Evolutionary conservation across 2,797 vertebrate genomes (phyloP).

Genomic region (Sciurus carolinensis): DNA sequence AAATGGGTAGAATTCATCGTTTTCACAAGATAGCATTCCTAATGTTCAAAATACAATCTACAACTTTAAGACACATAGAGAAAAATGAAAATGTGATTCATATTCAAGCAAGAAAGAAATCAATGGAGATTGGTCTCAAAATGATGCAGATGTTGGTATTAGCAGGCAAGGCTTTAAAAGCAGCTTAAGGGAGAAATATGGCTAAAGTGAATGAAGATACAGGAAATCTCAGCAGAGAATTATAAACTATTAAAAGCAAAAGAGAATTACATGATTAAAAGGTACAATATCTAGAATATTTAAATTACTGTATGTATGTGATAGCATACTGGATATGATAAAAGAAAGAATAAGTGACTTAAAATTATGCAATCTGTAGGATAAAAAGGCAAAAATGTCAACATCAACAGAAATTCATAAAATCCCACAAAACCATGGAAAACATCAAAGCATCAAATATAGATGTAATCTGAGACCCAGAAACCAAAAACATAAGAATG

Average conservation of each 20-base stretch:
- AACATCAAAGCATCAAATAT: not conserved
- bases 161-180: constrained; percentile 23
- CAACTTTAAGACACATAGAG: not conserved
- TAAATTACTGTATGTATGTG: not conserved
- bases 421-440: not conserved
- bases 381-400: not conserved
- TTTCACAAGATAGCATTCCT: not conserved
- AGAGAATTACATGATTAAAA: constrained; percentile 9
- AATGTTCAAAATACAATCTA: not conserved
- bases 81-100: constrained; percentile 1
- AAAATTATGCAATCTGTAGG: not conserved
- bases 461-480: not conserved
- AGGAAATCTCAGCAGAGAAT: not conserved
- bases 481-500: constrained; percentile 41
- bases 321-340: not conserved
- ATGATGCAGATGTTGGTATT: not conserved
- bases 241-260: not conserved
- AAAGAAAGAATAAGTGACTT: not conserved
- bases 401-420: not conserved
- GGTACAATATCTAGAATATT: not conserved
- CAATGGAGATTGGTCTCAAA: not conserved
- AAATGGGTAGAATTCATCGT: not conserved
- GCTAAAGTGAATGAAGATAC: not conserved
- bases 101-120: constrained; percentile 30
- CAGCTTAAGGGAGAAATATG: not conserved